A percentile compares a stretch with the other conserved stretches of the same genome.
Evolutionary conservation across 2,888 invertebrate genomes (phyloP).

Genomic region (Diploptera punctata): DNA sequence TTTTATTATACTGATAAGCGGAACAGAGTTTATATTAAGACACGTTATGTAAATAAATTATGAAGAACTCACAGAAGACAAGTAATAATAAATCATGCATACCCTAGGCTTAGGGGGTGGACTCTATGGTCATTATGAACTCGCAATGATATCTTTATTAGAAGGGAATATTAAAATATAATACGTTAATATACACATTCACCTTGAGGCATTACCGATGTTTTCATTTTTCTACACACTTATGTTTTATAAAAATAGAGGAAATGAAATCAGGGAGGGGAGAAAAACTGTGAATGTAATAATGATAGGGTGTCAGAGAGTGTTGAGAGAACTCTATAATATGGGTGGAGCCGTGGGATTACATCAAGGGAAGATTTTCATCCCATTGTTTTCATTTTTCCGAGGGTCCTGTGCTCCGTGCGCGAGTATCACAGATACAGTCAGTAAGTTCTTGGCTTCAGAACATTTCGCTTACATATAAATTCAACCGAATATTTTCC

Average conservation of each 20-base stretch:
- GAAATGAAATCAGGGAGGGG: neutral
- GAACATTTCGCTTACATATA: too few species aligned
- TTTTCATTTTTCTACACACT: slow-evolving; percentile 14
- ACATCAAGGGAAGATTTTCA: slow-evolving; percentile 33
- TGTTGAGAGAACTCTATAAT: slow-evolving; percentile 32
- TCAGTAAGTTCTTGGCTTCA: too few species aligned
- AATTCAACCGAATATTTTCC: too few species aligned
- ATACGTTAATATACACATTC: slow-evolving; percentile 23
- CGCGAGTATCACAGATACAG: too few species aligned
- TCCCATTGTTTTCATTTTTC: slow-evolving; percentile 40
- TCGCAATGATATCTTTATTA: slow-evolving; percentile 34
- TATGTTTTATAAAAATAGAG: neutral
- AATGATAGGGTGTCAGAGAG: slow-evolving; percentile 37
- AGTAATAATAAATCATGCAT: too few species aligned
- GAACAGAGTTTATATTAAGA: too few species aligned
- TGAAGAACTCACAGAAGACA: too few species aligned
- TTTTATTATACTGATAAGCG: too few species aligned
- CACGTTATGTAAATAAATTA: too few species aligned
- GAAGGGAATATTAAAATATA: slow-evolving; percentile 10
- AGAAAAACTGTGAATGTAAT: neutral
- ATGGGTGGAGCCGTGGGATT: slow-evolving; percentile 34
- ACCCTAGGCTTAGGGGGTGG: too few species aligned
- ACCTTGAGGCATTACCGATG: neutral
- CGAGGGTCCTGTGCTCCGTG: too few species aligned
- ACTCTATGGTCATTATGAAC: too few species aligned